These are phyloP conservation scores for Boloria selene DNA, from an alignment of 2,888 invertebrate species.

Conservation along the genomic window DNA sequence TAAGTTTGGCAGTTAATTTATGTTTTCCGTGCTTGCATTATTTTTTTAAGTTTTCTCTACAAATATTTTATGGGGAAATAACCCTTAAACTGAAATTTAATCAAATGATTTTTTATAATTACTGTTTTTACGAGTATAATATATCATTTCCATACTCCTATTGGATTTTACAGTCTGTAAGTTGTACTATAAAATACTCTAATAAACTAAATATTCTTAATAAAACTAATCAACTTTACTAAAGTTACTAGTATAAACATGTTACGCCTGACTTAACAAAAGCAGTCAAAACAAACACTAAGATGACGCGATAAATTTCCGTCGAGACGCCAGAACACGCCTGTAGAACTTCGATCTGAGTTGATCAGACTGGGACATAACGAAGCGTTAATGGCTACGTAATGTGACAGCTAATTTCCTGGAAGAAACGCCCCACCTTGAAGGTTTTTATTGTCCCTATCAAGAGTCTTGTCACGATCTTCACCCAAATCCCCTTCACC, in stretches of 20 bases:
- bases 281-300: conserved; percentile 40
- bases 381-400: conserved; percentile 62
- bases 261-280: conserved; percentile 34
- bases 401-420: conserved; percentile 79
- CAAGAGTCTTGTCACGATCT: conserved; percentile 67
- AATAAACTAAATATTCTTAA: not conserved
- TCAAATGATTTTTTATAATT: too few relatives aligned
- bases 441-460: conserved; percentile 66
- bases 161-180: too few relatives aligned
- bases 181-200: not conserved
- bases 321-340: conserved; percentile 34
- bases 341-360: conserved; percentile 41
- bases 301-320: conserved; percentile 41
- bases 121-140: too few relatives aligned
- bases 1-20: conserved; percentile 24
- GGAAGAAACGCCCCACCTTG: conserved; percentile 64
- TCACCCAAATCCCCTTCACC: conserved; percentile 41
- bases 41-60: conserved; percentile 4
- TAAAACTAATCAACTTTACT: conserved; percentile 21
- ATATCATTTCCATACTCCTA: too few relatives aligned
- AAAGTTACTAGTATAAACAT: conserved; percentile 17
- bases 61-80: not conserved
- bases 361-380: conserved; percentile 56
- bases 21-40: conserved; percentile 3
- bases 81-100: not conserved